Conservation (phyloP, 2,113 vertebrate genomes). For the Smithornis capensis region DNA sequence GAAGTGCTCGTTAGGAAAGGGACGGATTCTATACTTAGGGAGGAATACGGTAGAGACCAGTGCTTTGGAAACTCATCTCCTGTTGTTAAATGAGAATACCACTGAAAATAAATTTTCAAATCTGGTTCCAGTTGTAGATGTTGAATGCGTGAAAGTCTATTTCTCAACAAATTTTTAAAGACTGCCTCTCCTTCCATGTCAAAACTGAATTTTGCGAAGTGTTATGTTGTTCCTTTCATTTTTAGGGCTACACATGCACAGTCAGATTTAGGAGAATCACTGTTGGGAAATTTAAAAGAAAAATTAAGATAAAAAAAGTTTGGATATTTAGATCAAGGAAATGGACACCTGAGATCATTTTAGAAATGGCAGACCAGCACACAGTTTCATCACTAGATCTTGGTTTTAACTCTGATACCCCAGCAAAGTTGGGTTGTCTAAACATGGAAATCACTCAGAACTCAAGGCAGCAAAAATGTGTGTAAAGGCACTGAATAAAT, state of each 20-base stretch:
- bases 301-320: neutral
- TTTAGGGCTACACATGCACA: neutral
- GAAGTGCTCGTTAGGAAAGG: neutral
- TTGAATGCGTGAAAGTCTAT: neutral
- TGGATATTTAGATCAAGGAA: neutral
- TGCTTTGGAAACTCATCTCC: neutral
- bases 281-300: neutral
- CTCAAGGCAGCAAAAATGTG: constrained; percentile 22
- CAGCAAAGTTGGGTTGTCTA: constrained; percentile 10
- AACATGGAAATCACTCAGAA: neutral
- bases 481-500: neutral
- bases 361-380: neutral
- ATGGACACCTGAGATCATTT: neutral
- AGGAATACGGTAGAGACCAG: neutral
- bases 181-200: neutral
- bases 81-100: neutral
- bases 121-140: neutral
- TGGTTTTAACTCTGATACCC: constrained; percentile 32
- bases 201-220: neutral
- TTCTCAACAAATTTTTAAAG: neutral
- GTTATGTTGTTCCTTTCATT: neutral
- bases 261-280: neutral
- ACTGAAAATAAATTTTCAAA: neutral
- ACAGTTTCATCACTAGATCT: neutral
- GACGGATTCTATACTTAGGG: fast-evolving